These are phyloP conservation scores for Elegia similella DNA, from an alignment of 2,888 invertebrate genomes.

Conservation along the genomic window DNA sequence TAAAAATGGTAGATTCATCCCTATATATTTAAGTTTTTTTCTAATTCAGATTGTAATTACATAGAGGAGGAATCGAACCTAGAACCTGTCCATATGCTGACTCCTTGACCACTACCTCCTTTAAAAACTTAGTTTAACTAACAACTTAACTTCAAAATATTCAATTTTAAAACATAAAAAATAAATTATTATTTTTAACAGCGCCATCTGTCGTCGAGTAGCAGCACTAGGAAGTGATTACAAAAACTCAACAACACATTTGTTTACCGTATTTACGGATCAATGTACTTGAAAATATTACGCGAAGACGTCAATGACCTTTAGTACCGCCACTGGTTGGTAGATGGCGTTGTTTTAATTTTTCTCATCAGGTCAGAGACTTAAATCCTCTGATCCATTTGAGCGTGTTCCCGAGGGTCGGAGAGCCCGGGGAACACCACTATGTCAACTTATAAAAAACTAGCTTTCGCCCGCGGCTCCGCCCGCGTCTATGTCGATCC, in stretches of 20 bases:
- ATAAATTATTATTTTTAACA: background rate
- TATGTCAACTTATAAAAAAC: no score
- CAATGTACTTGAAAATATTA: constrained; percentile 20
- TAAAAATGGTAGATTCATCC: no score
- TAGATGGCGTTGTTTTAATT: constrained; percentile 51
- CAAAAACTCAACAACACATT: constrained; percentile 7
- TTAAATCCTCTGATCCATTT: background rate
- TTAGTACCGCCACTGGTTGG: constrained; percentile 31
- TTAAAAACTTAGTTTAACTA: no score
- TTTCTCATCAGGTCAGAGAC: constrained; percentile 23
- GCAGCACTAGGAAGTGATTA: constrained; percentile 16
- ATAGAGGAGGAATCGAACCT: no score
- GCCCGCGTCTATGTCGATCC: no score
- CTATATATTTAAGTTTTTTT: no score
- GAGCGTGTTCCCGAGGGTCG: no score
- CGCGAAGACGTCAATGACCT: constrained; percentile 15
- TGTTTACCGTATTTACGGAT: constrained; percentile 19
- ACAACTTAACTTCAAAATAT: background rate
- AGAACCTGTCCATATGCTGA: no score
- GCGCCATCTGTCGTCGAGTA: constrained; percentile 30
- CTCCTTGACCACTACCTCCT: no score
- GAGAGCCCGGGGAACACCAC: no score
- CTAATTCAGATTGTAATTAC: no score
- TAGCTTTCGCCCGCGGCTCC: no score
- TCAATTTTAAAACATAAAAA: background rate